Evolutionary conservation across 2,113 vertebrate species (phyloP), one percentile per base, ranked within the genome.

Genomic region (Sorex fumeus): DNA sequence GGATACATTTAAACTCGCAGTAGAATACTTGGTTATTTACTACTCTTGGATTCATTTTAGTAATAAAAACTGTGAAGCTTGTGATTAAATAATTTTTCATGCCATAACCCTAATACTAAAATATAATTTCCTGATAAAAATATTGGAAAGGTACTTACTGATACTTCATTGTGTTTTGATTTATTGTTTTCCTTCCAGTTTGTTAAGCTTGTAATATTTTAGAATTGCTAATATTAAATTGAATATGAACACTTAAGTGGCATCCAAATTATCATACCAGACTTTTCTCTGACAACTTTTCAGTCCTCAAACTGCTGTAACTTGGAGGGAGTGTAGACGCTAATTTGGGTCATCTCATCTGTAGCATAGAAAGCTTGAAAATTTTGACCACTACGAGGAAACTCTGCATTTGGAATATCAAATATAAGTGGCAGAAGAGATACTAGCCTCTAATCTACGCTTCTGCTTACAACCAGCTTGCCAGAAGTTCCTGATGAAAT

Each of bases 81-180:
- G 30, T 85, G 78, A 95, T 91, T 84, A 96, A 91, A 69, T 92
- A 77, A 94, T 94, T 94, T 94, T 86, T 96, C 66, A 79, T 93
- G 60, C 8, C 43, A 45, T 91, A 53, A 87, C 45, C 23, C 2
- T 89, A 84, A 90, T 57, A 74, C 28, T 93, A 36, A 67, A 81
- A 93, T 32, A 90, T 93, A 91, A 90, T 95, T 91, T 89, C 34
- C 74, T 87, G 28, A 23, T 16, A 25, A 71, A 74, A 84, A 15
- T 88, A 72, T 92, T 86, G 90, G 53, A 40, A 78, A 91, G 66
- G 87, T 90, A 27, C 1, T 87, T 88, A 75, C 85, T 93, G 91
- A 94, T 79, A 70, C 12, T 88, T 76, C 25, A 84, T 86, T 87
- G 34, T 43, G 13, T 72, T 92, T 50, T 34, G 28, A 84, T 77